A percentile compares a stretch with the other conserved stretches of the same genome.
These are phyloP conservation scores for Drosophila maculinotata DNA, from an alignment of 2,888 invertebrate species.

Conservation along the genomic window DNA sequence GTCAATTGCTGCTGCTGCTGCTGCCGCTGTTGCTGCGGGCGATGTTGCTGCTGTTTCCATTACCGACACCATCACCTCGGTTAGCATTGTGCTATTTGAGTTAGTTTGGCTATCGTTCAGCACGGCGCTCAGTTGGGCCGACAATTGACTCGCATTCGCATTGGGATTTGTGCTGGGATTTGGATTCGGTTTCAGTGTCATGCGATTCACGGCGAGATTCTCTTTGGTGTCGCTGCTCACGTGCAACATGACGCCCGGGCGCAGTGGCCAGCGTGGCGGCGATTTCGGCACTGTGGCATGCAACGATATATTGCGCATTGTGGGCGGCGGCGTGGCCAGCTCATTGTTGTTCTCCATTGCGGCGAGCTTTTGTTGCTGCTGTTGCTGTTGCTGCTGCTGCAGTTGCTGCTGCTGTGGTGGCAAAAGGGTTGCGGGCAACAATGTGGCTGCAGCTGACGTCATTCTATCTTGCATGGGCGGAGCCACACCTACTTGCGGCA, in stretches of 20 bases:
- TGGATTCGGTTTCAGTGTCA: slow-evolving; percentile 72
- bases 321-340: slow-evolving; percentile 59
- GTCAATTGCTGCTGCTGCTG: slow-evolving; percentile 14
- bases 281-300: slow-evolving; percentile 82
- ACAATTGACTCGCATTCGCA: slow-evolving; percentile 56
- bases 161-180: slow-evolving; percentile 32
- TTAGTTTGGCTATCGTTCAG: slow-evolving; percentile 63
- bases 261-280: slow-evolving; percentile 91
- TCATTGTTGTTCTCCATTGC: slow-evolving; percentile 55
- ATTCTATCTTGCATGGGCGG: slow-evolving; percentile 60
- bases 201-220: slow-evolving; percentile 87
- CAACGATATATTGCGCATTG: slow-evolving; percentile 36
- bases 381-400: slow-evolving; percentile 36
- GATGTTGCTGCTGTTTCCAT: slow-evolving; percentile 22
- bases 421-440: slow-evolving; percentile 67
- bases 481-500: slow-evolving; percentile 72
- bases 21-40: slow-evolving; percentile 8
- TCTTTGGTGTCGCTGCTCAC: slow-evolving; percentile 91
- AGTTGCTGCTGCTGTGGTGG: slow-evolving; percentile 53
- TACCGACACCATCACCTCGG: slow-evolving; percentile 56
- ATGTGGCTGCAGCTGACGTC: slow-evolving; percentile 28
- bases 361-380: slow-evolving; percentile 39
- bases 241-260: slow-evolving; percentile 95
- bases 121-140: slow-evolving; percentile 66
- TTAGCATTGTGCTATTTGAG: slow-evolving; percentile 67